Conservation (phyloP, 1,140 invertebrate genomes). For the Caenorhabditis inopinata region DNA sequence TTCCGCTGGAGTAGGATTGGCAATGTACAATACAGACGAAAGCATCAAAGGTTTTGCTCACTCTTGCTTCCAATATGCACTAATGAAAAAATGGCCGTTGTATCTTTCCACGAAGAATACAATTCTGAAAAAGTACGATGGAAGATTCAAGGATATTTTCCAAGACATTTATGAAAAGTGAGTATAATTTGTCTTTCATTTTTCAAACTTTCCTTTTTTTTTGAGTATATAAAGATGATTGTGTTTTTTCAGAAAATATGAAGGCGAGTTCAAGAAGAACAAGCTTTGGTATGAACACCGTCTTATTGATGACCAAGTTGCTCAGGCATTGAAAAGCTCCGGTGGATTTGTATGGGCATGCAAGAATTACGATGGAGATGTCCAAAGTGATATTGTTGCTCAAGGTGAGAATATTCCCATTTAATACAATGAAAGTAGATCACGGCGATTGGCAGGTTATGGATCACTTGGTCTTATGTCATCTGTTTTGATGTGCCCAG, state of each 20-base stretch:
- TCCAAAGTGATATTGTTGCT: slow-evolving; percentile 94
- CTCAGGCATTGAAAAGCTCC: slow-evolving; percentile 93
- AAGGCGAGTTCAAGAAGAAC: slow-evolving; percentile 78
- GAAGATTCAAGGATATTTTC: slow-evolving; percentile 98
- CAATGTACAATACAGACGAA: slow-evolving; percentile 95
- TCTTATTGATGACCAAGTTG: slow-evolving; percentile 86
- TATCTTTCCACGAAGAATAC: slow-evolving; percentile 97
- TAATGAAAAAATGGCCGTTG: slow-evolving; percentile 74
- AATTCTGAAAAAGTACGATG: slow-evolving; percentile 96
- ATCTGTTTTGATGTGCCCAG: slow-evolving; percentile 87
- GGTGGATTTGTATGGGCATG: slow-evolving; percentile 99
- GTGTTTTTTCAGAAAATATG: slow-evolving; percentile 76
- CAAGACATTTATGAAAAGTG: slow-evolving; percentile 91
- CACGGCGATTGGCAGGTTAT: slow-evolving; percentile 69
- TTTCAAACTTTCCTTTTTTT: no score
- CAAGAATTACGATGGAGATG: slow-evolving; percentile 99
- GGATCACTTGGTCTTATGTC: slow-evolving; percentile 92
- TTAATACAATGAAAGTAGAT: no score
- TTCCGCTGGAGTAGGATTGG: slow-evolving; percentile 79
- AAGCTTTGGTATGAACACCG: slow-evolving; percentile 95
- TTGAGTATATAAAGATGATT: no score
- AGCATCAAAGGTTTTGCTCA: slow-evolving; percentile 64
- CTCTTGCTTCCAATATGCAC: slow-evolving; percentile 65
- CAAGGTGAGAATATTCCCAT: slow-evolving; percentile 75
- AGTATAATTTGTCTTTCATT: no score